A percentile compares a stretch with the other conserved stretches of the same genome.
These are phyloP conservation scores for Tachyglossus aculeatus DNA, from an alignment of 2,797 vertebrate genomes.

Conservation along the genomic window DNA sequence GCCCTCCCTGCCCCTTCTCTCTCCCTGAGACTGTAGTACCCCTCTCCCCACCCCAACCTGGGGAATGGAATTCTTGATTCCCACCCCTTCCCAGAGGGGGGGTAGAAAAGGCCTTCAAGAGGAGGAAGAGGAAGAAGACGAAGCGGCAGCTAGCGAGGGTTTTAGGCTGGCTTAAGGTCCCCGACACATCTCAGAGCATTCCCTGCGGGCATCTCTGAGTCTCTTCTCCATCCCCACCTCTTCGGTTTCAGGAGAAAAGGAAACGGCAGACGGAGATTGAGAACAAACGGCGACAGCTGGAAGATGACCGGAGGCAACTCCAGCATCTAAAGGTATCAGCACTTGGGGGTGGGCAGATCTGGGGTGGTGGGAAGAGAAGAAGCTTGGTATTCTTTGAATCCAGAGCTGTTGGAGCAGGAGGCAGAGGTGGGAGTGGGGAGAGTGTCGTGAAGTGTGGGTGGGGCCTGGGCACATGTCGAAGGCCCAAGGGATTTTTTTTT, in stretches of 20 bases:
- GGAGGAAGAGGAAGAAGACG: not conserved
- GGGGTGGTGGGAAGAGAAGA: too few relatives aligned
- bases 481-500: not conserved
- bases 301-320: constrained; percentile 87
- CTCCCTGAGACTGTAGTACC: too few relatives aligned
- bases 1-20: too few relatives aligned
- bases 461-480: not conserved
- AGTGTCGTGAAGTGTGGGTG: too few relatives aligned
- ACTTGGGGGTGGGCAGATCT: fast-evolving
- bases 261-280: constrained; percentile 88
- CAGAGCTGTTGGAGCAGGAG: too few relatives aligned
- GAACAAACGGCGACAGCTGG: constrained; percentile 86
- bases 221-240: too few relatives aligned
- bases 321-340: constrained; percentile 89
- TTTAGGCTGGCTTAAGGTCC: fast-evolving
- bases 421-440: fast-evolving
- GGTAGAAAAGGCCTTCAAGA: not conserved
- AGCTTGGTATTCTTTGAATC: too few relatives aligned
- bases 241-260: constrained; percentile 84
- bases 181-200: too few relatives aligned
- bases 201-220: too few relatives aligned
- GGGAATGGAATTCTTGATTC: too few relatives aligned
- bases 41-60: too few relatives aligned
- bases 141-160: not conserved
- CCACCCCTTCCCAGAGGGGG: not conserved